Conservation (phyloP, 2,888 invertebrate species). For the Galeruca laticollis region DNA sequence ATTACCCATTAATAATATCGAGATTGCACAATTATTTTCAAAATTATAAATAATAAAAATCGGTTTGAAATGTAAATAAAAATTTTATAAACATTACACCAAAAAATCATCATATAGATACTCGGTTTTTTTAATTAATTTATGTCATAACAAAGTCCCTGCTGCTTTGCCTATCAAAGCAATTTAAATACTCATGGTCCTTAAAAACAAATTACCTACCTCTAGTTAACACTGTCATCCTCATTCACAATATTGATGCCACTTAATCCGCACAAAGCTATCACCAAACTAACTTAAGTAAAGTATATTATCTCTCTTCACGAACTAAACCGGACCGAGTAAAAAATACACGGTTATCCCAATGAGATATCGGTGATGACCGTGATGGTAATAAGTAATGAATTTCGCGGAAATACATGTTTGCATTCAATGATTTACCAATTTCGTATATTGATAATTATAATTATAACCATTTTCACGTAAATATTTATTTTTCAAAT, state of each 20-base stretch:
- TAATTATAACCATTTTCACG: neutral
- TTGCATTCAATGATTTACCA: neutral
- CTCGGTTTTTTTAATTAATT: too few relatives aligned
- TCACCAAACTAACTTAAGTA: neutral
- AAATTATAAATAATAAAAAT: too few relatives aligned
- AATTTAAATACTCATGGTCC: too few relatives aligned
- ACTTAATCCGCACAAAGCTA: neutral
- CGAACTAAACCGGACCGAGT: conserved; percentile 15
- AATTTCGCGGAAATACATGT: conserved; percentile 21
- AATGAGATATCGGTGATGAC: conserved; percentile 9
- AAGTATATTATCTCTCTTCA: conserved; percentile 22
- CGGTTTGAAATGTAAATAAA: too few relatives aligned
- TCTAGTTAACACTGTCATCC: neutral
- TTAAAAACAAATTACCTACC: neutral
- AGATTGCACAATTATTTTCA: too few relatives aligned
- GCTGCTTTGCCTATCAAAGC: too few relatives aligned
- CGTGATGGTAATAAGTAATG: conserved; percentile 1
- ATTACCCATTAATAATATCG: too few relatives aligned
- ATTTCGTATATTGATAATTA: neutral
- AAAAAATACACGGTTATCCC: conserved; percentile 20
- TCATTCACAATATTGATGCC: neutral
- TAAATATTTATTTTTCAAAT: neutral
- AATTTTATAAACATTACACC: too few relatives aligned
- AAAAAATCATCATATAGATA: too few relatives aligned
- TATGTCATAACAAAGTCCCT: too few relatives aligned